Evolutionary conservation across 2,113 vertebrate genomes (phyloP).

Genomic region (Siniperca knerii): DNA sequence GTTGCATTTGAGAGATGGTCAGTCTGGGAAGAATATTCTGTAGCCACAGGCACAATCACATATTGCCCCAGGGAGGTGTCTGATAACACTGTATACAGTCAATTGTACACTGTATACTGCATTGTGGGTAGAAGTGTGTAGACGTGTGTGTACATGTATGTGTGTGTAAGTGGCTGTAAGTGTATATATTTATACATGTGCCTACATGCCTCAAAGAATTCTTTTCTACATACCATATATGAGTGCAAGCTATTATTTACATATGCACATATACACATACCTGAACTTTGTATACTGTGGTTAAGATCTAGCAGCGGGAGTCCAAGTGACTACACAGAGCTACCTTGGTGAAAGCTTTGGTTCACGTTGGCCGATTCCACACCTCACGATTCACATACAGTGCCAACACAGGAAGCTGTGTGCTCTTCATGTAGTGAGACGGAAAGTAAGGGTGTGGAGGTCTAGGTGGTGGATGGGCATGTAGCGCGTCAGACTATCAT

Average conservation of each 20-base stretch:
- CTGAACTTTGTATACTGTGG: background rate
- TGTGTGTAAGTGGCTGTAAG: background rate
- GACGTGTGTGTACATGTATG: background rate
- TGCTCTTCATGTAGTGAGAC: too few species aligned
- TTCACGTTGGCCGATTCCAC: too few species aligned
- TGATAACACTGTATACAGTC: slow-evolving; percentile 49
- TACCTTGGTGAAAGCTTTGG: too few species aligned
- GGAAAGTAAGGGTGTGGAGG: too few species aligned
- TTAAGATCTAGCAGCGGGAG: too few species aligned
- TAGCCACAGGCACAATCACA: slow-evolving; percentile 60
- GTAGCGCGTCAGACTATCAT: too few species aligned
- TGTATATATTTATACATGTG: background rate
- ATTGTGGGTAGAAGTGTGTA: slow-evolving; percentile 3
- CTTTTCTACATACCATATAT: background rate
- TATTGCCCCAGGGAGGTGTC: slow-evolving; percentile 47
- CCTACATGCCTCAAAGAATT: background rate
- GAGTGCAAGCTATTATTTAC: background rate
- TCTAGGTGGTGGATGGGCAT: too few species aligned
- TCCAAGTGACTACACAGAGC: too few species aligned
- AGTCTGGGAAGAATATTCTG: slow-evolving; percentile 51
- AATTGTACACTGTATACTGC: slow-evolving; percentile 9
- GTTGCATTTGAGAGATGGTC: slow-evolving; percentile 52
- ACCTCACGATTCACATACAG: too few species aligned
- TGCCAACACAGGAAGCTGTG: too few species aligned
- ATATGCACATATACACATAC: background rate